Evolutionary conservation across 1,140 invertebrate species (phyloP).

Genomic region (Dermatophagoides farinae): DNA sequence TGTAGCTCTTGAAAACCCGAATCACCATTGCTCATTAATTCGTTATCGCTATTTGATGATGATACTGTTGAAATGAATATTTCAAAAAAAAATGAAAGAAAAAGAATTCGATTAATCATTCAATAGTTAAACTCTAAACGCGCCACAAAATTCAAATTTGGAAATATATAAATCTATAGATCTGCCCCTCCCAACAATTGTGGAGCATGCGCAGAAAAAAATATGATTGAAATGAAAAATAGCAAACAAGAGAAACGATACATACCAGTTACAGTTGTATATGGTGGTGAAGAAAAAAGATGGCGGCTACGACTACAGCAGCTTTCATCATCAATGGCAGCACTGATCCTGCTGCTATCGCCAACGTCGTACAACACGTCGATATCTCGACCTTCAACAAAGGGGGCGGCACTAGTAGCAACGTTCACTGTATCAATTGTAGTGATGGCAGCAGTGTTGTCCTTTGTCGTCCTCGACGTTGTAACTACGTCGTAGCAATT

Average conservation of each 20-base stretch:
- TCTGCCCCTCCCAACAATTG: not conserved
- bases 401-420: no score
- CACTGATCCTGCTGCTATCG: not conserved
- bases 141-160: no score
- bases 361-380: no score
- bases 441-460: no score
- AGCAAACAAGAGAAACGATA: not conserved
- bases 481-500: no score
- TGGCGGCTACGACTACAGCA: not conserved
- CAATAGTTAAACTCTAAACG: not conserved
- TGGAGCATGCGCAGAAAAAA: not conserved
- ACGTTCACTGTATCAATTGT: no score
- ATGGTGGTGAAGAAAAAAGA: not conserved
- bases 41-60: constrained; percentile 5
- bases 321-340: not conserved
- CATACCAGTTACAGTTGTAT: not conserved
- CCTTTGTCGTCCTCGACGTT: no score
- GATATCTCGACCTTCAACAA: no score
- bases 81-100: not conserved
- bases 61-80: not conserved
- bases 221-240: not conserved
- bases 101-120: not conserved
- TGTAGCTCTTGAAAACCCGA: constrained; percentile 22
- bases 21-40: constrained; percentile 16
- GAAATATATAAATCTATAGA: no score